Base-by-base conservation (phyloP, 2,888 invertebrate genomes). In the Drosophila nr. medialis region DNA sequence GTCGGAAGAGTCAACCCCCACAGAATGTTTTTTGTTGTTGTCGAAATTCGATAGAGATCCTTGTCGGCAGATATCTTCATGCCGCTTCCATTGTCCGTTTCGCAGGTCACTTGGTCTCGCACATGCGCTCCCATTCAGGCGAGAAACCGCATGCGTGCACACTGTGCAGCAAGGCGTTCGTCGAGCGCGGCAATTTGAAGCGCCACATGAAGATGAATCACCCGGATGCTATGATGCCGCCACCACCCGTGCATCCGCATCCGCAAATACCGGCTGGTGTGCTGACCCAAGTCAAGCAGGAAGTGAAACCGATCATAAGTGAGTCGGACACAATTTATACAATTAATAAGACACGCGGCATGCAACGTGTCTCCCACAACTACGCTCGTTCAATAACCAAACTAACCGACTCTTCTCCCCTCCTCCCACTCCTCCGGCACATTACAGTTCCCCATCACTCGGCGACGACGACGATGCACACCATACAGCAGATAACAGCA, bases 161-260 rank as follows among this genome's bases (percentile, higher is more conserved):
- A 0, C 95, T 95, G 88, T 96, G 97, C 91, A 96, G 96, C 72
- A 96, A 96, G 92, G 95, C 95, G 29, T 97, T 97, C 91, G 96
- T 96, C 62, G 97, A 97, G 93, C 95, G 96, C 75, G 96, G 96
- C 24, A 97, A 96, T 91, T 94, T 97, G 93, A 92, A 96, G 88
- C 94, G 96, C 58, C 97, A 97, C 90, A 93, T 96, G 88, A 94
- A 95, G 74, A 96, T 96, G 90, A 96, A 96, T 89, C 94, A 94
- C 32, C 93, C 94, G 7, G 94, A 95, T 86, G 93, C 93, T 60
- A 92, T 93, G 76, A 92, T 93, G 91, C 93, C 93, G 72, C 92
- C 93, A 70, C 91, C 92, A 68, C 92, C 92, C 72, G 82, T 86
- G 75, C 91, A 92, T 81, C 92, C 92, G 73, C 91, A 92, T 89